Evolutionary conservation across 2,113 vertebrate species (phyloP).

Genomic region (Grus americana): DNA sequence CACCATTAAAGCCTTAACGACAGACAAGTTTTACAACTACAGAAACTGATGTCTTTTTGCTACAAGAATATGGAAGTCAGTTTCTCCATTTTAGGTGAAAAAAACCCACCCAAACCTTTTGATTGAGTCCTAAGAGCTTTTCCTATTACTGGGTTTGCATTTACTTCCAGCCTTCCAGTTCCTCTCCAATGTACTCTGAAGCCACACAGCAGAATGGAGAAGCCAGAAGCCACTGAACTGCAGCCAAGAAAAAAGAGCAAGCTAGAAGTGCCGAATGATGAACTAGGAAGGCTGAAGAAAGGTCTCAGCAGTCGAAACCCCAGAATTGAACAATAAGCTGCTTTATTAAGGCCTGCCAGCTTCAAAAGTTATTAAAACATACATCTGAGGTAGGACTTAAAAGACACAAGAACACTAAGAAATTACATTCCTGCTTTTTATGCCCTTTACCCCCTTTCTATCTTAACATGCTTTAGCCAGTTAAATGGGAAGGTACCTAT

Average conservation of each 20-base stretch:
- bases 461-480: neutral
- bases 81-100: neutral
- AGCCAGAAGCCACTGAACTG: neutral
- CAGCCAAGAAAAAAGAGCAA: neutral
- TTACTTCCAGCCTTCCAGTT: neutral
- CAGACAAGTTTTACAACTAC: neutral
- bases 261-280: neutral
- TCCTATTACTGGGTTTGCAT: neutral
- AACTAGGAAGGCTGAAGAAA: neutral
- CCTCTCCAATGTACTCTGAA: neutral
- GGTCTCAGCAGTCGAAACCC: neutral
- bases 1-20: neutral
- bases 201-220: neutral
- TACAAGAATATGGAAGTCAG: neutral
- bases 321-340: neutral
- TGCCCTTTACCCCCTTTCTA: neutral
- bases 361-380: neutral
- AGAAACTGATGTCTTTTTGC: neutral
- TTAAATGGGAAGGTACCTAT: neutral
- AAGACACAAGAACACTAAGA: neutral
- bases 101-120: neutral
- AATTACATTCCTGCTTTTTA: neutral
- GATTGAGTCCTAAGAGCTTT: neutral
- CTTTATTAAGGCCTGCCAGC: neutral
- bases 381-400: neutral